Evolutionary conservation across 2,797 vertebrate species (phyloP), one percentile per base, ranked within the genome.

Genomic region (Poecilia wingei): DNA sequence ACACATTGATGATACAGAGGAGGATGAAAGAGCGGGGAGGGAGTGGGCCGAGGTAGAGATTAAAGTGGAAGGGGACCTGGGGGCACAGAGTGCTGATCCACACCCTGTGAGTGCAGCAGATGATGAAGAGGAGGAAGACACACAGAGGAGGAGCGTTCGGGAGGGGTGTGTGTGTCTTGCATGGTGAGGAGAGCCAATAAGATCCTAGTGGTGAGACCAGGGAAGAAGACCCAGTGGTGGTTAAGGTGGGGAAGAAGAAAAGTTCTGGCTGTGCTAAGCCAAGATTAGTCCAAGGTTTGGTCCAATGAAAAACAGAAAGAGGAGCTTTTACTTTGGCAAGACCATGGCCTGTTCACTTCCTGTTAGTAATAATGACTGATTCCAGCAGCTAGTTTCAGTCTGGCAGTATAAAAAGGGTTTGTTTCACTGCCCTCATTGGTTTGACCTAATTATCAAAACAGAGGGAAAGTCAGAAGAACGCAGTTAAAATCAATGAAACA

Each of bases 41-140:
- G 47, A 45, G 81, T 49, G 39, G 66, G 75, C 72, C 71, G 81
- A 84, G 82, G 53, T 72, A 22, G 47, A 86, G 88, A 89, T 86
- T 77, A 88, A 84, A 86, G 74, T 76, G 73, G 79, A 80, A 74
- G 64, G 72, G 59, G 80, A 83, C 68, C 78, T 33, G 9, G 77
- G 72, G 80, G 59, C 55, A 43, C 45, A 79, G 70, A 84, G 82
- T 46, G 79, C 79, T 84, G 85, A 88, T 85, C 79, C 13, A 14
- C 73, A 70, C 77, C 68, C 82, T 6, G 49, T 79, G 73, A 78
- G 80, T 71, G 75, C 59, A 46, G 77, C 55, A 73, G 72, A 78
- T 46, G 81, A 87, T 80, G 78, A 81, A 77, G 84, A 74, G 69
- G 49, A 73, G 76, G 0, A 49, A 45, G 69, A 57, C 75, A 80